These are phyloP conservation scores for Zootoca vivipara DNA, from an alignment of 2,113 vertebrate species.

Conservation along the genomic window DNA sequence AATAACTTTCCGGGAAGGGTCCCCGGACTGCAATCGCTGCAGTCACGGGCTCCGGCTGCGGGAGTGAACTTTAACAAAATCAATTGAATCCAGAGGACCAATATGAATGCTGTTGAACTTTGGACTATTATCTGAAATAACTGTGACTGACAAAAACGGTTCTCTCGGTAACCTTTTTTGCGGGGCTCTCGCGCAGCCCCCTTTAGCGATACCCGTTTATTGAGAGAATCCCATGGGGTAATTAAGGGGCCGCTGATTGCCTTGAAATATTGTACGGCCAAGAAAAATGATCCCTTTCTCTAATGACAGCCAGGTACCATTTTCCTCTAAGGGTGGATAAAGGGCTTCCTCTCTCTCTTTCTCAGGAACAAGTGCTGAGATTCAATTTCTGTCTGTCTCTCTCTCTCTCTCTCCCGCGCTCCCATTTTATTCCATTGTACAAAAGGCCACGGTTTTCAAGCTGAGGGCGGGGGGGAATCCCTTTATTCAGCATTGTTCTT, in stretches of 20 bases:
- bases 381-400: not conserved
- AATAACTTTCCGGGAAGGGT: rapidly evolving
- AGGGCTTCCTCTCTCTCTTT: not conserved
- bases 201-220: not conserved
- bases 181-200: not conserved
- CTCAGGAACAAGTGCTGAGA: not conserved
- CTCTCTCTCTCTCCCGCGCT: not conserved
- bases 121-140: not conserved
- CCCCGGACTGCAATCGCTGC: not conserved
- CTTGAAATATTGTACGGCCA: not conserved
- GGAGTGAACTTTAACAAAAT: not conserved
- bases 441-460: not conserved
- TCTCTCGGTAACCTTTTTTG: not conserved
- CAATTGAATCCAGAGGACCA: not conserved
- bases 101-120: not conserved
- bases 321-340: conserved; percentile 19
- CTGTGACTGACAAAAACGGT: not conserved
- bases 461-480: not conserved
- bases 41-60: not conserved
- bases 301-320: not conserved
- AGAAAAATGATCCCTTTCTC: conserved; percentile 10
- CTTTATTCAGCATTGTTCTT: rapidly evolving
- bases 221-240: conserved; percentile 13
- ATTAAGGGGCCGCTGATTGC: conserved; percentile 6
- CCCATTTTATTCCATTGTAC: not conserved